Base-by-base conservation (phyloP, 2,797 vertebrate species). In the Amphiprion clarkii region DNA sequence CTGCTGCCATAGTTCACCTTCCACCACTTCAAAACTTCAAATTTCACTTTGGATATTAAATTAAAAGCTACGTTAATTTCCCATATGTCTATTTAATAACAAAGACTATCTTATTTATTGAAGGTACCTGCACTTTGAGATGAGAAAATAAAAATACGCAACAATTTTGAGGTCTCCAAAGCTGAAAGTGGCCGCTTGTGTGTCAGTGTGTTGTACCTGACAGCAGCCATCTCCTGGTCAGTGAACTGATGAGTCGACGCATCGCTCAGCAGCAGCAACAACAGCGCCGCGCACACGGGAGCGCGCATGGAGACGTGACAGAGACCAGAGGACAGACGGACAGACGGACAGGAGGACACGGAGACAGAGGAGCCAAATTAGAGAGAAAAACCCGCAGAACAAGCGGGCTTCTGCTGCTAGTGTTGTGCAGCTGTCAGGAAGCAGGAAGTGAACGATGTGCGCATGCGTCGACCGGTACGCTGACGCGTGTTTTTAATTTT, bases 161-260 rank as follows among this genome's bases (percentile, higher is more conserved):
- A 33, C 33, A 33, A 33, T 33, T 33, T 33, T 33, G 33, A 9
- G 33, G 33, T 33, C 1, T 33, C 33, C 33, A 33, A 33, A 33
- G 33, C 33, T 33, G 33, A 8, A 33, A 33, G 33, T 9, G 49
- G 1, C 10, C 3, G 19, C 8, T 9, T 54, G 52, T 7, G 23
- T 53, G 21, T 25, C 5, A 10, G 21, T 61, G 64, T 49, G 66
- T 42, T 40, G 66, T 73, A 91, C 90, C 92, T 90, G 83, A 76
- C 8, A 0, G 25, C 74, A 0, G 70, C 1, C 90, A 91, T 92
- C 51, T 91, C 76, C 31, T 84, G 62, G 36, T 87, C 89, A 0
- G 73, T 85, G 59, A 93, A 91, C 64, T 81, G 82, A 52, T 12
- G 87, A 60, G 67, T 29, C 67, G 69, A 70, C 19, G 73, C 89